Percentiles rank a stretch among this genome's conserved stretches.
Conservation (phyloP, 2,888 invertebrate species). For the Mythimna albipuncta region DNA sequence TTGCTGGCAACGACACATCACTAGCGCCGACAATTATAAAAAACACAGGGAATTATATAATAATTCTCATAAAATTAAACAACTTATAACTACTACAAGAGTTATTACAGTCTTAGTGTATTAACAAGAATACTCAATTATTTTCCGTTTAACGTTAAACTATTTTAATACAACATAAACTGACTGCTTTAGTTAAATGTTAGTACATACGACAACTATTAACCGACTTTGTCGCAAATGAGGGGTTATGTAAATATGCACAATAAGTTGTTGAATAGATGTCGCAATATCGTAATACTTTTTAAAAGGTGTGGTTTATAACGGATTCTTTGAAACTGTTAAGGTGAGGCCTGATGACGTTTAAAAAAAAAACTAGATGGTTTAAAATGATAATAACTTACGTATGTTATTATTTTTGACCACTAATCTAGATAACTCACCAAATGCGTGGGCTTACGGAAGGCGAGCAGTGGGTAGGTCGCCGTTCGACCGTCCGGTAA, state of each 20-base stretch:
- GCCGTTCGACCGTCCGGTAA: no score
- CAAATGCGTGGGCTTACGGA: no score
- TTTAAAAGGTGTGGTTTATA: conserved; percentile 60
- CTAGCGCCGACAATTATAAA: not conserved
- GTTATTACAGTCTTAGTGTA: conserved; percentile 12
- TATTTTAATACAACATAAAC: conserved; percentile 1
- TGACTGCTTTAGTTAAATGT: not conserved
- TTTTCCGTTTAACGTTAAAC: not conserved
- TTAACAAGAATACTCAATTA: conserved; percentile 38
- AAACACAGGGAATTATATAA: conserved; percentile 10
- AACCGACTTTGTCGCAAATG: conserved; percentile 42
- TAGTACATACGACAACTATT: conserved; percentile 19
- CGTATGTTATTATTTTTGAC: not conserved
- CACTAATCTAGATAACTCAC: not conserved
- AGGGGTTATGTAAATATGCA: conserved; percentile 60
- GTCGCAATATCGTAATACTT: conserved; percentile 53
- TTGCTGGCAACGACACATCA: no score
- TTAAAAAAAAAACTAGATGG: not conserved
- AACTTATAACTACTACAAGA: conserved; percentile 7
- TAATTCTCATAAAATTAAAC: conserved; percentile 25
- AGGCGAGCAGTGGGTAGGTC: no score
- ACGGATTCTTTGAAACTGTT: conserved; percentile 53
- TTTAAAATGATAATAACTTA: not conserved
- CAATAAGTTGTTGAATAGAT: conserved; percentile 59
- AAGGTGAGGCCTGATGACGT: conserved; percentile 48